Conservation (phyloP, 2,888 invertebrate genomes). For the Calephelis perditalis region DNA sequence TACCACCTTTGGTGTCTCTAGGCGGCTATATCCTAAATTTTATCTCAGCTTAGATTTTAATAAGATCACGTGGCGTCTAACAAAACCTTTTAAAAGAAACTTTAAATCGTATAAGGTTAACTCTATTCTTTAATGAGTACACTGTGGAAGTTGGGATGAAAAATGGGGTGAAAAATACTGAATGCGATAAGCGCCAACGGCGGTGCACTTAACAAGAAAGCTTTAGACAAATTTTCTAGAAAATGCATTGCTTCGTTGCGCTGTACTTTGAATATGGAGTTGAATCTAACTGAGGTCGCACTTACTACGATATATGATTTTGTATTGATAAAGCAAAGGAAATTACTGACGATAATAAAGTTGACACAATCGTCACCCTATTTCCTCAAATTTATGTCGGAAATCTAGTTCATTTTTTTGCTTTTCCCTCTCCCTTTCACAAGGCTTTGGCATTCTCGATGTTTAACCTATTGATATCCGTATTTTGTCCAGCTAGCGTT, state of each 20-base stretch:
- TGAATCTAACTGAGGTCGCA: not conserved
- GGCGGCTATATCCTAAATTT: not conserved
- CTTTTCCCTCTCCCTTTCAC: too few relatives aligned
- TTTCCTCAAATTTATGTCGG: too few relatives aligned
- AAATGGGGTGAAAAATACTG: conserved; percentile 9
- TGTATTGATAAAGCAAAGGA: too few relatives aligned
- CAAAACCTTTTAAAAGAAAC: conserved; percentile 10
- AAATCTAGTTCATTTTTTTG: too few relatives aligned
- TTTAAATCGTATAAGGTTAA: not conserved
- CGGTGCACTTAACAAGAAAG: conserved; percentile 8
- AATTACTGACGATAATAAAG: too few relatives aligned
- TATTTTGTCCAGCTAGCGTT: too few relatives aligned
- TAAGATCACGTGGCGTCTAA: conserved; percentile 3
- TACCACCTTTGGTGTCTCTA: too few relatives aligned
- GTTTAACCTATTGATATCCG: too few relatives aligned
- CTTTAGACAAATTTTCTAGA: conserved; percentile 13
- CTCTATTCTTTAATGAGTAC: not conserved
- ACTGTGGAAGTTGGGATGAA: conserved; percentile 2
- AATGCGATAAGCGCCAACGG: conserved; percentile 2
- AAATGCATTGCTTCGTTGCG: conserved; percentile 6
- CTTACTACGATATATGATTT: too few relatives aligned
- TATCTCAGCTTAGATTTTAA: not conserved
- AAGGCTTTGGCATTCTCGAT: too few relatives aligned
- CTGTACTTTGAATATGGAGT: conserved; percentile 1
- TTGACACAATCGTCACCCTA: too few relatives aligned